Percentiles rank a stretch among this genome's conserved stretches.
Evolutionary conservation across 2,888 invertebrate species (phyloP).

Genomic region (Cerastis leucographa): DNA sequence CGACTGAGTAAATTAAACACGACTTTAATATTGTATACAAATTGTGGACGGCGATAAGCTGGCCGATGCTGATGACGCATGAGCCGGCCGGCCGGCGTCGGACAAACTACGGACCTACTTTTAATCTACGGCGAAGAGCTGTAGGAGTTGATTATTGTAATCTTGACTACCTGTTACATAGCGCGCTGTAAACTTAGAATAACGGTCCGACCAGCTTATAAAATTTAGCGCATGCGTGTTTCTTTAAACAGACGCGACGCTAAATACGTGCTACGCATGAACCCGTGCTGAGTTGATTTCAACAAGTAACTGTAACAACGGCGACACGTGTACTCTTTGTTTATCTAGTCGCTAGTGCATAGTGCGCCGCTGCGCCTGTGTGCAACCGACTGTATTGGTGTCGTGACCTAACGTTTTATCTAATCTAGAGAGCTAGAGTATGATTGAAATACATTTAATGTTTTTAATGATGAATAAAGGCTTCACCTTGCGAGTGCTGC

Average conservation of each 20-base stretch:
- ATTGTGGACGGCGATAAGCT: constrained; percentile 69
- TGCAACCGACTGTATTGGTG: constrained; percentile 58
- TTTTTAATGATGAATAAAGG: constrained; percentile 59
- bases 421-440: constrained; percentile 69
- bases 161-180: constrained; percentile 74
- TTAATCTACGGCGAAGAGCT: constrained; percentile 60
- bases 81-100: constrained; percentile 52
- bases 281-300: constrained; percentile 40
- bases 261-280: constrained; percentile 72
- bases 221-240: constrained; percentile 74
- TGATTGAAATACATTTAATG: constrained; percentile 59
- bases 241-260: constrained; percentile 53
- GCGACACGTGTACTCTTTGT: constrained; percentile 72
- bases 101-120: constrained; percentile 56
- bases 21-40: constrained; percentile 65
- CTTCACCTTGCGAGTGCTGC: constrained; percentile 64
- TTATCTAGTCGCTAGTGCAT: constrained; percentile 64
- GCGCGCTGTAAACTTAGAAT: constrained; percentile 69
- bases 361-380: constrained; percentile 44
- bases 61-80: constrained; percentile 60
- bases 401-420: constrained; percentile 67
- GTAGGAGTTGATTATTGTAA: constrained; percentile 73
- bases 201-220: constrained; percentile 77
- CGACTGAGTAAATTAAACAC: constrained; percentile 66
- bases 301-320: constrained; percentile 52